These are phyloP conservation scores for Mus musculus DNA, from an alignment of 2,113 vertebrate species.

Conservation along the genomic window GRCm39 chr14:4023501-4024000, in stretches of 20 bases:
- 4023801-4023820: not conserved
- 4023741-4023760: not conserved
- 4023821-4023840: not conserved
- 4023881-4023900: not conserved
- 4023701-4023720: not conserved
- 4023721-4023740: not conserved
- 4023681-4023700: not conserved
- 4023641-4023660: not conserved
- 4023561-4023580: not conserved
- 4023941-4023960: too few relatives aligned
- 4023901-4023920: not conserved
- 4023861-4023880: not conserved
- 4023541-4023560: not conserved
- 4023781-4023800: not conserved
- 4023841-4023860: not conserved
- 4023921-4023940: not conserved
- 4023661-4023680: not conserved
- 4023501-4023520: not conserved
- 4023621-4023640: not conserved
- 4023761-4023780: not conserved
- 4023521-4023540: not conserved
- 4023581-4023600: rapidly evolving
- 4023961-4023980: too few relatives aligned
- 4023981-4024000: too few relatives aligned
- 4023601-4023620: not conserved